Percentiles rank a stretch among this genome's conserved stretches.
Conservation (phyloP, 2,888 invertebrate species). For the Xestia c-nigrum region DNA sequence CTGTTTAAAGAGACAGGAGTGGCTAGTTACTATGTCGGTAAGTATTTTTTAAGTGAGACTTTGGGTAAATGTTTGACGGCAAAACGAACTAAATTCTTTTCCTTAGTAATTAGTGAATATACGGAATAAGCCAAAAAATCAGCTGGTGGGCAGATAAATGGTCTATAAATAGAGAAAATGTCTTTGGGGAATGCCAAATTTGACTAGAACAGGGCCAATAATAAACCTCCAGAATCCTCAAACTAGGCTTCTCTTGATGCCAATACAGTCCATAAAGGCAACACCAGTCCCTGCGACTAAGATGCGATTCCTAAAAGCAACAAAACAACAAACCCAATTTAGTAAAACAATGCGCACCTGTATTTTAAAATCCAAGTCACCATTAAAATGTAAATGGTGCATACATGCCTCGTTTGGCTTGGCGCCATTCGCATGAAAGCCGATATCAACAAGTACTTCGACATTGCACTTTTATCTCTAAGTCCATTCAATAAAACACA, state of each 20-base stretch:
- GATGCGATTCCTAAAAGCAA: not conserved
- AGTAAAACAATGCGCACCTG: slow-evolving; percentile 38
- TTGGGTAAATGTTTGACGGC: not conserved
- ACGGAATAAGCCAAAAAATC: not conserved
- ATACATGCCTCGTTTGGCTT: slow-evolving; percentile 42
- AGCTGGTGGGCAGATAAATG: not conserved
- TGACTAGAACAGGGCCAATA: not conserved
- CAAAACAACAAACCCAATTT: slow-evolving; percentile 6
- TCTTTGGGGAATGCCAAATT: not conserved
- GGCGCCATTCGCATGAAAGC: slow-evolving; percentile 56
- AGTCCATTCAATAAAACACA: slow-evolving; percentile 48
- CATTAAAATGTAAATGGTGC: slow-evolving; percentile 54
- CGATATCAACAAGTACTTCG: slow-evolving; percentile 49
- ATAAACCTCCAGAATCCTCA: not conserved
- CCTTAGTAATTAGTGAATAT: not conserved
- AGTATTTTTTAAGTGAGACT: not conserved
- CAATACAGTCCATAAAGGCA: not conserved
- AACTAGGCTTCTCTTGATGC: not conserved
- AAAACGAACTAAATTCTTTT: not conserved
- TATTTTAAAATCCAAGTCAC: slow-evolving; percentile 27
- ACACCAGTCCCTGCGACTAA: not conserved
- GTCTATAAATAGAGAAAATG: not conserved
- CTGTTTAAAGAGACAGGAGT: slow-evolving; percentile 12
- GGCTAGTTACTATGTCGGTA: not conserved
- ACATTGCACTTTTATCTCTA: slow-evolving; percentile 52